Evolutionary conservation across 2,113 vertebrate genomes (phyloP), one percentile per base, ranked within the genome.

Genomic region (Alligator sinensis): DNA sequence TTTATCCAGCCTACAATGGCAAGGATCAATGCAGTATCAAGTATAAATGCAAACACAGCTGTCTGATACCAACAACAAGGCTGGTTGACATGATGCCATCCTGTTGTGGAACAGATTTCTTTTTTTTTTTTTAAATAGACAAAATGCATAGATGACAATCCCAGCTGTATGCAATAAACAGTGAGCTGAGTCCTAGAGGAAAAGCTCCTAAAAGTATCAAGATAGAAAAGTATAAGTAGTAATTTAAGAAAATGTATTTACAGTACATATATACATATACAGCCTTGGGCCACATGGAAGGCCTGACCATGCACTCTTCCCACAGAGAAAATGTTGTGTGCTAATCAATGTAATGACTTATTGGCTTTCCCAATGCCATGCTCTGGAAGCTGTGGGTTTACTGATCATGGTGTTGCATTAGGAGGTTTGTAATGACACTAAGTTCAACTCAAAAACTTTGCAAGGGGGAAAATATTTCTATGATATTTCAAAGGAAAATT

Each of bases 291-390:
- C 57, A 57, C 85, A 59, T 17, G 34, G 68, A 0, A 4, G 66
- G 93, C n/a, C 63, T 82, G 77, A 66, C 91, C 76, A 84, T 91
- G 91, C 82, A 57, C 38, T 72, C 30, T 87, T 87, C 88, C 84
- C 68, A 18, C 77, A 90, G 88, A 30, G 90, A 79, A 80, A 72
- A 4, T 63, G 63, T 95, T 94, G 25, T 74, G 22, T 80, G 88
- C 91, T 96, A 96, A 96, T 96, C 95, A 92, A 27, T 85, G 91
- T 11, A n/a, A 54, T 68, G 79, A 87, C 94, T 90, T 96, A 96
- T 85, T 83, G 78, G 54, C 24, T 30, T 89, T 14, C 24, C 84
- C 84, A 78, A 81, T 81, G 94, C n/a, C 93, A 86, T 90, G 60
- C 86, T 63, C 8, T 72, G 77, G 58, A 86, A 62, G 80, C 79